These are phyloP conservation scores for Lathamus discolor DNA, from an alignment of 2,113 vertebrate species.

Conservation along the genomic window DNA sequence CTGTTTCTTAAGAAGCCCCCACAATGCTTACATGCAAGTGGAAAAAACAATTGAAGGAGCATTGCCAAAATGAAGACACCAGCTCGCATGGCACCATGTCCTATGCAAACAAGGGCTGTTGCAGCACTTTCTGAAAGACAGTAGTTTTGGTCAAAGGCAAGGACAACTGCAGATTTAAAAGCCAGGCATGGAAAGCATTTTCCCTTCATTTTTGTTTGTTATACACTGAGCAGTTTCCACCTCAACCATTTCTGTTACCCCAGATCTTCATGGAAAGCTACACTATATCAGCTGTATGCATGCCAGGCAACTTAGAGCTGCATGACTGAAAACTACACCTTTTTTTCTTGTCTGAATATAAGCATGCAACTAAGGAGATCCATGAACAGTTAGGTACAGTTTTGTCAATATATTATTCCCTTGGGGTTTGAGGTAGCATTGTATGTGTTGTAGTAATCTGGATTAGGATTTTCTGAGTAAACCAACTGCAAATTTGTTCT, in stretches of 20 bases:
- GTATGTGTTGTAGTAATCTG: background rate
- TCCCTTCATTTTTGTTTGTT: background rate
- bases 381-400: background rate
- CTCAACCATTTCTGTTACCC: background rate
- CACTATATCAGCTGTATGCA: background rate
- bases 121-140: background rate
- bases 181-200: background rate
- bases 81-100: background rate
- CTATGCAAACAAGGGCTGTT: background rate
- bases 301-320: background rate
- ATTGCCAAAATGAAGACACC: background rate
- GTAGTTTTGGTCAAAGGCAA: background rate
- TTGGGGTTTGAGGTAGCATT: background rate
- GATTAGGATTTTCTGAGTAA: background rate
- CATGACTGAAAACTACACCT: background rate
- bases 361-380: background rate
- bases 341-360: background rate
- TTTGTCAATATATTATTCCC: background rate
- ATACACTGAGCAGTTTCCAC: background rate
- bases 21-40: background rate
- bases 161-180: background rate
- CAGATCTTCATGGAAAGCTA: background rate
- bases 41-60: background rate
- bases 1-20: background rate
- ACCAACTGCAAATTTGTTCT: background rate